These are phyloP conservation scores for Carpatolechia fugitivella DNA, from an alignment of 2,888 invertebrate genomes.

Conservation along the genomic window DNA sequence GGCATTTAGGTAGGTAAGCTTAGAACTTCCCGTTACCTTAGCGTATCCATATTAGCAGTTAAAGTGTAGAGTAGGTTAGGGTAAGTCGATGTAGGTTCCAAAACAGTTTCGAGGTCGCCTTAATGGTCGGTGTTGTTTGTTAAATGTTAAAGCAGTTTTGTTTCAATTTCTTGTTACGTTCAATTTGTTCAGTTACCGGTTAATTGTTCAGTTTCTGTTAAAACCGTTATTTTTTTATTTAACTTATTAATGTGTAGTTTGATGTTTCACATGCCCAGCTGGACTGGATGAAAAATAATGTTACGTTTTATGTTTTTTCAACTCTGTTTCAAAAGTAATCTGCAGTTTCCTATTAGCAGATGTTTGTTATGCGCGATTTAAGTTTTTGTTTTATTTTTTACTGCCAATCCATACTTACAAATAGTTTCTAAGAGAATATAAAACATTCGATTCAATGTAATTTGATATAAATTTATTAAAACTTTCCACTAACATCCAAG, in stretches of 20 bases:
- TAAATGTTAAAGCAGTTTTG: slow-evolving; percentile 36
- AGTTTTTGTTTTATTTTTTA: slow-evolving; percentile 15
- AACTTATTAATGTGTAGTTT: not conserved
- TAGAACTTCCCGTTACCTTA: slow-evolving; percentile 19
- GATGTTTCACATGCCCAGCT: not conserved
- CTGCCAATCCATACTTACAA: not conserved
- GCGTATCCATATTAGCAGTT: slow-evolving; percentile 15
- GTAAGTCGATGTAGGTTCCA: not conserved
- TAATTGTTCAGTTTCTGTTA: not conserved
- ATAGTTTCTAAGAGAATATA: not conserved
- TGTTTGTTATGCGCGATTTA: not conserved
- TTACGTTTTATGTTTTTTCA: not conserved
- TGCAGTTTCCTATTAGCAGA: slow-evolving; percentile 10
- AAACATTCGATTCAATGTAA: no score
- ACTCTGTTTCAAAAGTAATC: slow-evolving; percentile 3
- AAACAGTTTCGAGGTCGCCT: slow-evolving; percentile 42
- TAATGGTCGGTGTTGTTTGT: slow-evolving; percentile 68
- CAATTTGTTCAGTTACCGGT: slow-evolving; percentile 8
- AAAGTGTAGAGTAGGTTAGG: slow-evolving; percentile 26
- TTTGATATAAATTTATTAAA: not conserved
- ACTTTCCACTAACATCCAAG: not conserved
- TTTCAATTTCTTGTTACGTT: slow-evolving; percentile 41
- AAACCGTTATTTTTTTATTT: slow-evolving; percentile 13
- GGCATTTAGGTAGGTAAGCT: slow-evolving; percentile 35
- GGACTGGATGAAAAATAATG: slow-evolving; percentile 11